phyloP scores from a whole-genome alignment of 1,140 invertebrate genomes.

The Leptinotarsa lineolata region DNA sequence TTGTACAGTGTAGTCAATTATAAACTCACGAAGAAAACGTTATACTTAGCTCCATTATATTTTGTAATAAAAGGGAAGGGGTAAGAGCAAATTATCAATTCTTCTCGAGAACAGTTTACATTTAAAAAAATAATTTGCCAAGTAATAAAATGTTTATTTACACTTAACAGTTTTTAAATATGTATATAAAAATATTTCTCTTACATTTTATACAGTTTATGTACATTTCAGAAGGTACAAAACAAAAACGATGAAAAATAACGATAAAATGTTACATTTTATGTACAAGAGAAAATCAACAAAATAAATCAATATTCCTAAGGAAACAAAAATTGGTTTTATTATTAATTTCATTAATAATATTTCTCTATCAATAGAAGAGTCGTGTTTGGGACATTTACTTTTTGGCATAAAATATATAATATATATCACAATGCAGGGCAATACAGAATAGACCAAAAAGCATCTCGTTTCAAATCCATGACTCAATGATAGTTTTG shows the following conservation, averaged over 20 bases:
- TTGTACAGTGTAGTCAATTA: too few species aligned
- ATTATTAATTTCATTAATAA: background rate
- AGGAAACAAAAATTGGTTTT: background rate
- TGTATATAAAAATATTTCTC: conserved; percentile 35
- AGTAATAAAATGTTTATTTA: conserved; percentile 35
- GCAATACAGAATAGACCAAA: background rate
- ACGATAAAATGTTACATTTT: background rate
- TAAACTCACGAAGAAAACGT: too few species aligned
- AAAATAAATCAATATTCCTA: background rate
- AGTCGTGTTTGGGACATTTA: background rate
- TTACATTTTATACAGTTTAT: conserved; percentile 29
- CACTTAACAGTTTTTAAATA: conserved; percentile 33
- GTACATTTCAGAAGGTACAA: conserved; percentile 28
- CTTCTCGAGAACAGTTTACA: too few species aligned
- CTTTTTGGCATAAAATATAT: background rate
- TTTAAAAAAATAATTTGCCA: conserved; percentile 3
- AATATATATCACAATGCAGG: background rate
- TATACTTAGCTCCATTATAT: too few species aligned
- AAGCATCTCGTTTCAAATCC: background rate
- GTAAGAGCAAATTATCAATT: too few species aligned
- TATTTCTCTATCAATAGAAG: background rate
- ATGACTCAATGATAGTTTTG: background rate
- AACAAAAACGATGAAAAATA: conserved; percentile 7
- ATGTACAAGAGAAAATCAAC: conserved; percentile 1
- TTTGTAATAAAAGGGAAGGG: too few species aligned